phyloP scores from a whole-genome alignment of 1,140 invertebrate genomes.

The Drosophila serrata region DNA sequence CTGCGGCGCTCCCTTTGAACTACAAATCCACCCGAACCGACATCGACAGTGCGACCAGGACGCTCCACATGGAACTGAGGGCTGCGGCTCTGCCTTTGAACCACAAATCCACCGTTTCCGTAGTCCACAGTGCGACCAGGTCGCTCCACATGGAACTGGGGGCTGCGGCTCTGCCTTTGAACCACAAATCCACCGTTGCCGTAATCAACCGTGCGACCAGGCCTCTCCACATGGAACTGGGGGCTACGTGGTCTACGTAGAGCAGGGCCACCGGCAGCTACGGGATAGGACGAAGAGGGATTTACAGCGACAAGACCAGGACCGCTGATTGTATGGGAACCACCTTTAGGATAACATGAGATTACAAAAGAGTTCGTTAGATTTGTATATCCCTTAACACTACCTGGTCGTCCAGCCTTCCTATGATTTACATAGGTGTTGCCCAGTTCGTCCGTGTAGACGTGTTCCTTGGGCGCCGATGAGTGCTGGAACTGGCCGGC shows the following conservation, averaged over 20 bases:
- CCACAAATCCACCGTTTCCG: slow-evolving; percentile 7
- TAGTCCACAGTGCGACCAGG: slow-evolving; percentile 35
- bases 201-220: slow-evolving; percentile 26
- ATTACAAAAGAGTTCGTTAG: neutral
- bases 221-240: slow-evolving; percentile 26
- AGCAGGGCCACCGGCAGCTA: neutral
- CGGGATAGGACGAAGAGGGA: neutral
- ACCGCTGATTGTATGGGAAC: slow-evolving; percentile 28
- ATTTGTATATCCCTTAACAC: neutral
- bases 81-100: slow-evolving; percentile 13
- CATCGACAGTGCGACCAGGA: slow-evolving; percentile 33
- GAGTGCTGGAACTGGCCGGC: slow-evolving; percentile 44
- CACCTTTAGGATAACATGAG: neutral
- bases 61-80: slow-evolving; percentile 14
- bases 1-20: slow-evolving; percentile 14
- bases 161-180: slow-evolving; percentile 6
- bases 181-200: slow-evolving; percentile 8
- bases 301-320: slow-evolving; percentile 14
- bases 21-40: neutral
- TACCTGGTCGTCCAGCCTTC: slow-evolving; percentile 5
- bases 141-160: slow-evolving; percentile 23
- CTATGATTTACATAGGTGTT: slow-evolving; percentile 41
- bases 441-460: slow-evolving; percentile 46
- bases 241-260: slow-evolving; percentile 6
- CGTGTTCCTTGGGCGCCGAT: slow-evolving; percentile 22